phyloP scores from a whole-genome alignment of 2,888 invertebrate species.

The Deilephila elpenor region DNA sequence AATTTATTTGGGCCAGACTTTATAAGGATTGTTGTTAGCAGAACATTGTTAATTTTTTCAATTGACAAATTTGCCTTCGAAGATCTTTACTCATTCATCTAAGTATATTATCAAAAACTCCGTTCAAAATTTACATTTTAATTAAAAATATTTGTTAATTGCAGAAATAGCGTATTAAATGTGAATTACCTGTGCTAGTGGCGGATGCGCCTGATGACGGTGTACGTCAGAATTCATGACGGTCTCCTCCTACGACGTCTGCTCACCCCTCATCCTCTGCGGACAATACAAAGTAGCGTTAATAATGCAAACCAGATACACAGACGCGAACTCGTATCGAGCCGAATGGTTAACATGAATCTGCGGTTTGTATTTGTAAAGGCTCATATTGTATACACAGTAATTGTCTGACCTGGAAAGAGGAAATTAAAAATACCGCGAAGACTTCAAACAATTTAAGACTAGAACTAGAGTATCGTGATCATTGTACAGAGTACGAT shows the following conservation, averaged over 20 bases:
- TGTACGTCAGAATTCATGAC: conserved; percentile 84
- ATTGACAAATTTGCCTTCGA: too few species aligned
- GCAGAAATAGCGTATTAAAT: conserved; percentile 27
- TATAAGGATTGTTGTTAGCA: conserved; percentile 5
- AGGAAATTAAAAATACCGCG: too few species aligned
- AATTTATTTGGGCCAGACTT: neutral
- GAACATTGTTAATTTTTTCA: too few species aligned
- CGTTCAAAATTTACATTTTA: too few species aligned
- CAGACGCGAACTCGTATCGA: neutral
- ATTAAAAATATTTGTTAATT: too few species aligned
- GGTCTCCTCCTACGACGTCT: conserved; percentile 67
- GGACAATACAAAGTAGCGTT: conserved; percentile 48
- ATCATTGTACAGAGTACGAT: too few species aligned
- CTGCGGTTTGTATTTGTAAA: too few species aligned
- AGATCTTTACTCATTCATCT: too few species aligned
- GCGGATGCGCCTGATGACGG: conserved; percentile 82
- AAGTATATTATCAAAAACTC: too few species aligned
- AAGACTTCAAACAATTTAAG: neutral
- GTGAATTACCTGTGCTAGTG: conserved; percentile 75
- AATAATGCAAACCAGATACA: neutral
- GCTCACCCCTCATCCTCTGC: conserved; percentile 78
- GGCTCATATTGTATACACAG: too few species aligned
- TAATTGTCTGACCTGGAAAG: too few species aligned
- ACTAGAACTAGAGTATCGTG: too few species aligned
- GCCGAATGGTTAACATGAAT: neutral